Conservation (phyloP, 2,113 vertebrate species). For the Oryzias melastigma region DNA sequence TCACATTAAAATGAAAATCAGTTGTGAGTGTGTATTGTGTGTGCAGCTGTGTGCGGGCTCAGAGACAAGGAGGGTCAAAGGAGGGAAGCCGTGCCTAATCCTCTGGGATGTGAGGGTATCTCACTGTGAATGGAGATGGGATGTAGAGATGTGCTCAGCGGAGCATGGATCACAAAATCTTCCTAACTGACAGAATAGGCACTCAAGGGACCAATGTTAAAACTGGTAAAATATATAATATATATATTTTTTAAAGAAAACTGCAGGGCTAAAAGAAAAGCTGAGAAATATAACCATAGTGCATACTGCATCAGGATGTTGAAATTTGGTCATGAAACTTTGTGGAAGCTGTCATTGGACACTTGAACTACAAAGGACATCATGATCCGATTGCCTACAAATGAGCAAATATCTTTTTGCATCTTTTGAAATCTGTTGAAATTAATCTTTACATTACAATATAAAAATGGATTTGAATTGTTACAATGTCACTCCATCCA, state of each 20-base stretch:
- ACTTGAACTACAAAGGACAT: not conserved
- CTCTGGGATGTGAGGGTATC: constrained; percentile 75
- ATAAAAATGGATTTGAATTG: too few species aligned
- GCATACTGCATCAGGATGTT: constrained; percentile 21
- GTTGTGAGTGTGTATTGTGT: constrained; percentile 30
- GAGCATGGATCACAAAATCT: constrained; percentile 72
- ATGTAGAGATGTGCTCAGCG: constrained; percentile 72
- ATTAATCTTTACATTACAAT: too few species aligned
- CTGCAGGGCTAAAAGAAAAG: constrained; percentile 9
- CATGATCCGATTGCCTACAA: too few species aligned
- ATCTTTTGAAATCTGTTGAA: too few species aligned
- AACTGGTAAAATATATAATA: constrained; percentile 39
- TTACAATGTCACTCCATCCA: too few species aligned
- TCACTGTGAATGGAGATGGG: constrained; percentile 71
- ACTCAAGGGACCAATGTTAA: constrained; percentile 62
- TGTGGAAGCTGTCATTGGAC: not conserved
- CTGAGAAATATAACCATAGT: constrained; percentile 11
- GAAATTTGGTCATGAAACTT: constrained; percentile 2
- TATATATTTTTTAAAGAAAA: too few species aligned
- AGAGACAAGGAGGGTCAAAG: constrained; percentile 62
- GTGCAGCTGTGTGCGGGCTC: constrained; percentile 11
- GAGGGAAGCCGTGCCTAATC: constrained; percentile 73
- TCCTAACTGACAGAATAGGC: constrained; percentile 67
- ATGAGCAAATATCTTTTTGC: too few species aligned
- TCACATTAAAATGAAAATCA: constrained; percentile 70